phyloP scores from a whole-genome alignment of 2,888 invertebrate genomes.

The Amiota communis region DNA sequence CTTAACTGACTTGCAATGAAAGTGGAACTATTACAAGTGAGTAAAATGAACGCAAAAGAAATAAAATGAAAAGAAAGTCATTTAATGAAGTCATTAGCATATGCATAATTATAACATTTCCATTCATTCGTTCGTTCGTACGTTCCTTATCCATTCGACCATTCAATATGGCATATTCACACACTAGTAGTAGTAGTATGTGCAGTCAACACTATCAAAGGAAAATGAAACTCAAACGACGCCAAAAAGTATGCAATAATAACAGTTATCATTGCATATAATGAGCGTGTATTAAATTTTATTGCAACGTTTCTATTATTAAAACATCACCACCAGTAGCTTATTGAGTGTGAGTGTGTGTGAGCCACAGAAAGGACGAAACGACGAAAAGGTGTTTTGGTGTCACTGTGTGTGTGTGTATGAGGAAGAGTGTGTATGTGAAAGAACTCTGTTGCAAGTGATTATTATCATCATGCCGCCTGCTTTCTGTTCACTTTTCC shows the following conservation, averaged over 20 bases:
- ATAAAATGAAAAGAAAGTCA: neutral
- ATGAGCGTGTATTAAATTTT: constrained; percentile 48
- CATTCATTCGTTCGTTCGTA: neutral
- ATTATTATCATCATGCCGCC: constrained; percentile 10
- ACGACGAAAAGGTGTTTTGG: too few relatives aligned
- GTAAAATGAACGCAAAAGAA: neutral
- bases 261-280: constrained; percentile 43
- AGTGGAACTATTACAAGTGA: too few relatives aligned
- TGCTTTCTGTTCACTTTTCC: too few relatives aligned
- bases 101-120: constrained; percentile 23
- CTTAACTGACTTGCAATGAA: neutral
- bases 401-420: too few relatives aligned
- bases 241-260: constrained; percentile 51
- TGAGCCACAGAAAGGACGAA: neutral
- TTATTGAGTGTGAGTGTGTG: neutral
- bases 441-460: constrained; percentile 22
- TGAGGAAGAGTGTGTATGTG: neutral
- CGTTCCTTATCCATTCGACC: neutral
- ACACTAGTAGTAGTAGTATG: too few relatives aligned
- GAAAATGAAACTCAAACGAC: neutral
- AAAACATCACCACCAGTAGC: neutral
- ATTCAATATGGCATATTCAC: neutral
- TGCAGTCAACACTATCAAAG: neutral
- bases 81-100: constrained; percentile 24
- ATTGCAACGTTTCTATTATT: constrained; percentile 36